phyloP scores from a whole-genome alignment of 2,797 vertebrate genomes.

The Antennarius maculatus region DNA sequence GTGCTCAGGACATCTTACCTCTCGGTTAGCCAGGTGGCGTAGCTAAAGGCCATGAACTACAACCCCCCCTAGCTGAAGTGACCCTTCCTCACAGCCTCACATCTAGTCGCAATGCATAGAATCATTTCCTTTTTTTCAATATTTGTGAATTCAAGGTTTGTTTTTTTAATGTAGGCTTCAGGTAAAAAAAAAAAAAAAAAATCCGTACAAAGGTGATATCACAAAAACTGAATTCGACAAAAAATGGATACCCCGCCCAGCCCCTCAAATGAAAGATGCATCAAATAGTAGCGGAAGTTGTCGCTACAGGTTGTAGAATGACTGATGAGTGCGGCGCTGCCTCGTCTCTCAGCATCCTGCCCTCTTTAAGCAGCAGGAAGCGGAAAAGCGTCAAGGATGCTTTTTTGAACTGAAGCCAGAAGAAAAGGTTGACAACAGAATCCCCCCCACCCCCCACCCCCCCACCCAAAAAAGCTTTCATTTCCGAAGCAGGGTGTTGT shows the following conservation, averaged over 20 bases:
- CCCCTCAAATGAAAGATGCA: neutral
- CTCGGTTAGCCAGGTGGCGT: slow-evolving; percentile 66
- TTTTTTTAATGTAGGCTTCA: neutral
- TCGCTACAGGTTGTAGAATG: slow-evolving; percentile 16
- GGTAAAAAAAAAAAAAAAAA: neutral
- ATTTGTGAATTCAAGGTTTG: neutral
- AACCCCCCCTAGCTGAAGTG: slow-evolving; percentile 22
- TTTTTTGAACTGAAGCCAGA: slow-evolving; percentile 58
- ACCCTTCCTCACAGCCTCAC: slow-evolving; percentile 43
- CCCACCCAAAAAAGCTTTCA: slow-evolving; percentile 11
- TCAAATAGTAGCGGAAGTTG: slow-evolving; percentile 20
- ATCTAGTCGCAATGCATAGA: slow-evolving; percentile 38
- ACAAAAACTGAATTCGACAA: neutral
- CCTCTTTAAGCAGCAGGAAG: slow-evolving; percentile 64
- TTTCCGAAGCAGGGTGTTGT: slow-evolving; percentile 47
- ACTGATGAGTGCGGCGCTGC: slow-evolving; percentile 28
- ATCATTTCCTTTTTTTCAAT: neutral
- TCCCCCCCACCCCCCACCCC: neutral
- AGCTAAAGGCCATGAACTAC: slow-evolving; percentile 69
- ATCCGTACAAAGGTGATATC: neutral
- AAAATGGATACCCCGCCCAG: neutral
- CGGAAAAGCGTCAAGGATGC: slow-evolving; percentile 70
- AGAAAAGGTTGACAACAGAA: slow-evolving; percentile 32
- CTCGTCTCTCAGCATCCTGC: slow-evolving; percentile 61
- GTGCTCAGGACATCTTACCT: slow-evolving; percentile 8